A percentile compares a stretch with the other conserved stretches of the same genome.
Evolutionary conservation across 30 jellyfish, hydroid and myxozoan species (phyloP).

Genomic region (Mastigias papua): DNA sequence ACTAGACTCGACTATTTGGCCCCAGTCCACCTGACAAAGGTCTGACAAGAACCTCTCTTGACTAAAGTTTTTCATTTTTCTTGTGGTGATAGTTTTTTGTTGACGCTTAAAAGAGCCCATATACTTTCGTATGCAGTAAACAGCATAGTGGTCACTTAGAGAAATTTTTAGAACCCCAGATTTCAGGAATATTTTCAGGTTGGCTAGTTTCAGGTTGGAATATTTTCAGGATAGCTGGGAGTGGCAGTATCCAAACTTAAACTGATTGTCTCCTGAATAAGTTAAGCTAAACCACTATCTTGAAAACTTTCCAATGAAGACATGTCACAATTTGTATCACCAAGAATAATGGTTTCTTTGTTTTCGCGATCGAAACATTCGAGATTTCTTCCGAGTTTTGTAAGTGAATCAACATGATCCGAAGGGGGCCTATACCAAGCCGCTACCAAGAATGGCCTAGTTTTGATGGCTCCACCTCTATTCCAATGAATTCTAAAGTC

Average conservation of each 20-base stretch:
- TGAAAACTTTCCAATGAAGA: background rate
- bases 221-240: background rate
- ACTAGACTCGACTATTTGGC: background rate
- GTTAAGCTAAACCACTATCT: background rate
- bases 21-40: background rate
- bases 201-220: background rate
- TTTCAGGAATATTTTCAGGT: background rate
- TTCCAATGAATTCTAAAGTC: background rate
- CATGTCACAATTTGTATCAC: background rate
- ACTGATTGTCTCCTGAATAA: background rate
- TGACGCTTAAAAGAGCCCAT: background rate
- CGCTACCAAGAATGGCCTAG: background rate
- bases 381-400: background rate
- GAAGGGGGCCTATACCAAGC: slow-evolving; percentile 22
- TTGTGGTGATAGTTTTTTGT: background rate
- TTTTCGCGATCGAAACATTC: background rate
- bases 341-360: background rate
- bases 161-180: background rate
- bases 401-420: background rate
- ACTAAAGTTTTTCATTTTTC: background rate
- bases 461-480: background rate
- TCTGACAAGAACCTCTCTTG: background rate
- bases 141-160: background rate
- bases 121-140: background rate
- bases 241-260: background rate